Evolutionary conservation across 2,888 invertebrate species (phyloP).

Genomic region (Drosophila demipolita): DNA sequence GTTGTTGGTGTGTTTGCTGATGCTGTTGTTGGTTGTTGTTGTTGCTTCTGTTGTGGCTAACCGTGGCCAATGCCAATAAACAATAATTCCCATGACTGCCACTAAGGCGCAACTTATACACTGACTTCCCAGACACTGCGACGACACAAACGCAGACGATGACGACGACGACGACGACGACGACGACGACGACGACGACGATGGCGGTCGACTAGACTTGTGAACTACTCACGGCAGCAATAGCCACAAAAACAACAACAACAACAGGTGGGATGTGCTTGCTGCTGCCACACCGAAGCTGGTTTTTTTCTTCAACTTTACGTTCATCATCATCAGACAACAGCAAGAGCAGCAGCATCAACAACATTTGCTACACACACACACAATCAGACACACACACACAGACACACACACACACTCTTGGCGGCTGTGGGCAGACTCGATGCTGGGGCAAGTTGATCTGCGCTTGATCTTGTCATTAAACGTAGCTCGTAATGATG

Average conservation of each 20-base stretch:
- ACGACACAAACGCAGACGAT: slow-evolving; percentile 44
- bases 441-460: slow-evolving; percentile 62
- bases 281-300: slow-evolving; percentile 72
- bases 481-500: slow-evolving; percentile 74
- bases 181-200: slow-evolving; percentile 38
- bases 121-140: slow-evolving; percentile 80
- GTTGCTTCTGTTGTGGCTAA: slow-evolving; percentile 56
- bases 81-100: slow-evolving; percentile 82
- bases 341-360: slow-evolving; percentile 44
- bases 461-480: slow-evolving; percentile 83
- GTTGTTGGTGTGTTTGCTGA: slow-evolving; percentile 22
- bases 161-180: slow-evolving; percentile 37
- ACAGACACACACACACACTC: slow-evolving; percentile 36
- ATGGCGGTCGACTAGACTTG: slow-evolving; percentile 73
- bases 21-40: slow-evolving; percentile 18
- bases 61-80: slow-evolving; percentile 80
- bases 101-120: slow-evolving; percentile 72
- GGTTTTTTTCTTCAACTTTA: slow-evolving; percentile 69
- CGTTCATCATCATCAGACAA: slow-evolving; percentile 71
- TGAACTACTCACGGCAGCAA: slow-evolving; percentile 60
- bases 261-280: slow-evolving; percentile 73
- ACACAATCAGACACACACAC: slow-evolving; percentile 11
- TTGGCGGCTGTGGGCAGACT: slow-evolving; percentile 24
- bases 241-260: slow-evolving; percentile 49
- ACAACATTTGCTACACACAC: slow-evolving; percentile 63